These are phyloP conservation scores for Verasper variegatus DNA, from an alignment of 2,113 vertebrate species.

Conservation along the genomic window DNA sequence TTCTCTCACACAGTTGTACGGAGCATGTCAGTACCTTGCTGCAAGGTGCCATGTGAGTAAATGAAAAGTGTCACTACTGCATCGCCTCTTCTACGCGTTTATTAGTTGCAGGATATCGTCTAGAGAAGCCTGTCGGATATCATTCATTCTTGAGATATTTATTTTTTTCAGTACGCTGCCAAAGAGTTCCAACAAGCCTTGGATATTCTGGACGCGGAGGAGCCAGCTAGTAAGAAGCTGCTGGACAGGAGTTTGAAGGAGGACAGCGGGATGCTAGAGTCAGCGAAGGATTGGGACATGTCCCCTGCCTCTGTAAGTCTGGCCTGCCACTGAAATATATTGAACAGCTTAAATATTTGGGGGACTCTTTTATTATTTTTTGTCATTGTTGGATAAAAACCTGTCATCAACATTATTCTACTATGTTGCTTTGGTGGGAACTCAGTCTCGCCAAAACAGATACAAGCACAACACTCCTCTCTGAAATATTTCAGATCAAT, in stretches of 20 bases:
- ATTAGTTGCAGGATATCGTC: not conserved
- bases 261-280: conserved; percentile 86
- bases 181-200: conserved; percentile 98
- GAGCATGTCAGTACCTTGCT: conserved; percentile 97
- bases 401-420: not conserved
- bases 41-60: conserved; percentile 97
- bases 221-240: conserved; percentile 91
- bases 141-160: not conserved
- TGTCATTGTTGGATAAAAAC: too few species aligned
- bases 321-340: not conserved
- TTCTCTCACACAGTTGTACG: conserved; percentile 86
- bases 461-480: not conserved
- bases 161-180: conserved; percentile 89
- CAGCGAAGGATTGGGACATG: conserved; percentile 92
- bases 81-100: not conserved
- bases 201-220: conserved; percentile 96
- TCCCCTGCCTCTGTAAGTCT: conserved; percentile 91
- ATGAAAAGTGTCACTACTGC: not conserved
- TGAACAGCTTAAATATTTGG: not conserved
- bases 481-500: conserved; percentile 85
- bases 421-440: too few species aligned
- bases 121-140: not conserved
- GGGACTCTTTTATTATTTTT: not conserved
- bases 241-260: conserved; percentile 90
- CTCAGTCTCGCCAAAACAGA: not conserved